Conservation (phyloP, 2,113 vertebrate genomes). For the Daubentonia madagascariensis region DNA sequence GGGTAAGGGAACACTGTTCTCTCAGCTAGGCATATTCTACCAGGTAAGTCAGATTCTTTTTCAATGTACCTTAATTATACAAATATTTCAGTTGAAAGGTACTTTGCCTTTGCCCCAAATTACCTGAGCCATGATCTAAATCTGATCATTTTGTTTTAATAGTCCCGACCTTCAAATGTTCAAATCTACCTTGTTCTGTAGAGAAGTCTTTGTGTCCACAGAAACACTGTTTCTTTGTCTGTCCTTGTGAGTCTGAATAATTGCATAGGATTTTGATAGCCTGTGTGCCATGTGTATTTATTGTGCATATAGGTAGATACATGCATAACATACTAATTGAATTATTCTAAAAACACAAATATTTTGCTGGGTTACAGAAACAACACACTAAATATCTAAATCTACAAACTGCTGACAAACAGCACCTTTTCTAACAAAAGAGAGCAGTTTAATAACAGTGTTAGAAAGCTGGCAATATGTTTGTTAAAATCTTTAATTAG, state of each 20-base stretch:
- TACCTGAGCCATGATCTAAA: background rate
- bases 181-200: background rate
- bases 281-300: background rate
- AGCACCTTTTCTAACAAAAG: constrained; percentile 75
- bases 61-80: background rate
- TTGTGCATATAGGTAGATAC: constrained; percentile 31
- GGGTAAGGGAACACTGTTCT: background rate
- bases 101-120: background rate
- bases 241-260: constrained; percentile 27
- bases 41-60: background rate
- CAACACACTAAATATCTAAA: constrained; percentile 69
- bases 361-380: constrained; percentile 53
- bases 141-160: background rate
- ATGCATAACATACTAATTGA: constrained; percentile 6
- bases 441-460: constrained; percentile 80
- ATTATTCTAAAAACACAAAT: constrained; percentile 67
- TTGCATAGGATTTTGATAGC: background rate
- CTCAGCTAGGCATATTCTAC: background rate
- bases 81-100: background rate
- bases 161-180: background rate
- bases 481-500: constrained; percentile 92
- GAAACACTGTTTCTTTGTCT: constrained; percentile 19
- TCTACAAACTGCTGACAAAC: constrained; percentile 73
- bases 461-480: constrained; percentile 86
- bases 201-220: background rate